Percentiles rank a stretch among this genome's conserved stretches.
phyloP scores from a whole-genome alignment of 1,140 invertebrate genomes.

The Ooceraea biroi region DNA sequence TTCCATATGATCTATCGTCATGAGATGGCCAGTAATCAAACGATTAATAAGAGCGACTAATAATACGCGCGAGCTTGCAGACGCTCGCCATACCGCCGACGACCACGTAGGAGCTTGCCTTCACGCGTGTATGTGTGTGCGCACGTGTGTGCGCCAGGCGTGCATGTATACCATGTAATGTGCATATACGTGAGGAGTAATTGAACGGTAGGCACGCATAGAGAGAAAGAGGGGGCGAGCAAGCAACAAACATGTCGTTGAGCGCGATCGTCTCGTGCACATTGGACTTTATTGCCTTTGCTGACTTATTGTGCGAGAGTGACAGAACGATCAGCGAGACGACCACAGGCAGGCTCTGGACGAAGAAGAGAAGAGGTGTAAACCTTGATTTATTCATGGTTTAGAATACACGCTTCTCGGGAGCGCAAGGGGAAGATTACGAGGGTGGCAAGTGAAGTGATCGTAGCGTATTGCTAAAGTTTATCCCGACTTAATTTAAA shows the following conservation, averaged over 20 bases:
- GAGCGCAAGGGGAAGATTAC: neutral
- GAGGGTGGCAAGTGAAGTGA: neutral
- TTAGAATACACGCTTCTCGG: neutral
- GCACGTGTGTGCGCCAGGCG: neutral
- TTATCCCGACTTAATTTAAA: no score
- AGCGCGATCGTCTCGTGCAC: constrained; percentile 51
- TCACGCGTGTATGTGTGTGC: no score
- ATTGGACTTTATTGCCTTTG: constrained; percentile 68
- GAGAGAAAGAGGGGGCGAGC: constrained; percentile 7
- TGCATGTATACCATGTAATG: neutral
- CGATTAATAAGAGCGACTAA: constrained; percentile 46
- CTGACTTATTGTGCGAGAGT: constrained; percentile 36
- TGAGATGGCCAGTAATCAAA: constrained; percentile 31
- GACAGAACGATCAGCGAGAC: constrained; percentile 14
- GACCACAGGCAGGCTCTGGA: neutral
- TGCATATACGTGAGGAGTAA: constrained; percentile 31
- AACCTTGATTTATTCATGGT: constrained; percentile 25
- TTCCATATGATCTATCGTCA: constrained; percentile 38
- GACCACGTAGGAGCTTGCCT: neutral
- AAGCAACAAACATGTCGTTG: constrained; percentile 53
- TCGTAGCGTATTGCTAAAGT: neutral
- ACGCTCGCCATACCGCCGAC: constrained; percentile 28
- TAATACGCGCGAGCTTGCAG: constrained; percentile 39
- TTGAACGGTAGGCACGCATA: constrained; percentile 40
- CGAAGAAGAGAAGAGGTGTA: neutral